These are phyloP conservation scores for Dromiciops gliroides DNA, from an alignment of 2,113 vertebrate genomes.

Conservation along the genomic window DNA sequence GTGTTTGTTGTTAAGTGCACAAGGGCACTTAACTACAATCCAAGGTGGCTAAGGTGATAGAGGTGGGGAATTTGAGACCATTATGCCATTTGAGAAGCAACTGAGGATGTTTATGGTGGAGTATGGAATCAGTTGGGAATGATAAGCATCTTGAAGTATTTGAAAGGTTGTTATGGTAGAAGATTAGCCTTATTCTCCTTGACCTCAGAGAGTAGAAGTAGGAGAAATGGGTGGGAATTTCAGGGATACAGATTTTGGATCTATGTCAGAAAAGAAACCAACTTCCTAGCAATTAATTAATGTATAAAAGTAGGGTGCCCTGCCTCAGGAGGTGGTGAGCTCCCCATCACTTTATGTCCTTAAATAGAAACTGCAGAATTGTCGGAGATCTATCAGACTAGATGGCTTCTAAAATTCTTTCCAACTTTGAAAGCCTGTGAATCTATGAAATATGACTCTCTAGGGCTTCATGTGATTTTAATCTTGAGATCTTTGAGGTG, in stretches of 20 bases:
- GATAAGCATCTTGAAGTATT: neutral
- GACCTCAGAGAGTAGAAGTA: neutral
- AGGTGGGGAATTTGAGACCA: neutral
- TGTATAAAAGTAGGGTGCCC: neutral
- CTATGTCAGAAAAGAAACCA: neutral
- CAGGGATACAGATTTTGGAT: neutral
- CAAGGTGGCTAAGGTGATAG: neutral
- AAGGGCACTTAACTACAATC: neutral
- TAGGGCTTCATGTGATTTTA: neutral
- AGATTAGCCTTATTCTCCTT: neutral
- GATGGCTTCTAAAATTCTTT: neutral
- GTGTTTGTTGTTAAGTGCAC: neutral
- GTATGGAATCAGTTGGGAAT: neutral
- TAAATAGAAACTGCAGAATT: neutral
- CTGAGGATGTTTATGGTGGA: neutral
- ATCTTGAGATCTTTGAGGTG: neutral
- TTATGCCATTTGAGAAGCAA: neutral
- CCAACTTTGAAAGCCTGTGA: neutral
- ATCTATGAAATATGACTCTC: neutral
- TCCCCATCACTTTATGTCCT: neutral
- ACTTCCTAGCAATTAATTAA: neutral
- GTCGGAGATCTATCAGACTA: neutral
- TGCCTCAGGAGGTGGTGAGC: neutral
- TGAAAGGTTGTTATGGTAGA: neutral
- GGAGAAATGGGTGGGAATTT: neutral